phyloP scores from a whole-genome alignment of 2,797 vertebrate genomes.

The Austrolebias charrua region DNA sequence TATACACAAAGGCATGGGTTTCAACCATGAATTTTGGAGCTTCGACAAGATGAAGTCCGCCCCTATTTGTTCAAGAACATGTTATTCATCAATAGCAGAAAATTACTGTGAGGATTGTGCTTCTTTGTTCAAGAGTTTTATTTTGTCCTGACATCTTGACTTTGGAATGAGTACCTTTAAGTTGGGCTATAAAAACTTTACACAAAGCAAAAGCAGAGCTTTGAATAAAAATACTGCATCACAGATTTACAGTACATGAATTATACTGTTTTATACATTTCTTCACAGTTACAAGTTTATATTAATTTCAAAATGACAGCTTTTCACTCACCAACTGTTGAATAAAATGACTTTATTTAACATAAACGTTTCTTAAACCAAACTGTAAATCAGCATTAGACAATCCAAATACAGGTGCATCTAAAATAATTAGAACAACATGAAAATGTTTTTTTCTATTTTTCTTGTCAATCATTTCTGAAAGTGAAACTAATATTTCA shows the following conservation, averaged over 20 bases:
- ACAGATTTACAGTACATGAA: background rate
- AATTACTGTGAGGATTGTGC: too few species aligned
- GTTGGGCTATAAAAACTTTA: background rate
- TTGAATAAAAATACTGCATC: background rate
- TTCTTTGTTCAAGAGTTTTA: too few species aligned
- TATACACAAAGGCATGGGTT: too few species aligned
- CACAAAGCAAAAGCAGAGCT: background rate
- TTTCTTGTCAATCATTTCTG: too few species aligned
- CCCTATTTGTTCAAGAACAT: too few species aligned
- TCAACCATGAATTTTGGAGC: too few species aligned
- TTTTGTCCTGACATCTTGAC: too few species aligned
- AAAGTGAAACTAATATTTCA: too few species aligned
- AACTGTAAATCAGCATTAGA: conserved; percentile 6
- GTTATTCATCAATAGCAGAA: too few species aligned
- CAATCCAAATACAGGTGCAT: background rate
- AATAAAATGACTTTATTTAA: background rate
- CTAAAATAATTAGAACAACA: too few species aligned
- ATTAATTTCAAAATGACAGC: background rate
- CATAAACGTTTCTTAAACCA: background rate
- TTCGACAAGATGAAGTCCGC: too few species aligned
- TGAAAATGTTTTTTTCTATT: too few species aligned
- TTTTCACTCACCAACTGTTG: background rate
- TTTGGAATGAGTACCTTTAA: background rate
- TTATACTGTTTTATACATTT: background rate
- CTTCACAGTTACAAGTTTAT: background rate